Percentiles rank a stretch among this genome's conserved stretches.
These are phyloP conservation scores for Cardiocondyla obscurior DNA, from an alignment of 1,140 invertebrate species.

Conservation along the genomic window DNA sequence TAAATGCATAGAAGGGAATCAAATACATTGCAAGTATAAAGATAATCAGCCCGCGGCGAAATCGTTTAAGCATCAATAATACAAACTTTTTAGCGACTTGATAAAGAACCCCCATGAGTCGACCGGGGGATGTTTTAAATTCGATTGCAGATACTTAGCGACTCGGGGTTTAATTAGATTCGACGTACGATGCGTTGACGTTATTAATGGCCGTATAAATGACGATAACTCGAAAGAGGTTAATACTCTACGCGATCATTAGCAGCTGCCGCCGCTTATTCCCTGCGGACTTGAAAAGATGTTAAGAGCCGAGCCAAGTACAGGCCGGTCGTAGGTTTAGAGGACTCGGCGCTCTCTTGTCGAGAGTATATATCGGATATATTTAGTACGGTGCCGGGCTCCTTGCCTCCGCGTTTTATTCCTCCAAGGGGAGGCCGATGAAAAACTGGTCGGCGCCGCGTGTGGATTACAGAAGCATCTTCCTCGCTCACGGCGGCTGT, in stretches of 20 bases:
- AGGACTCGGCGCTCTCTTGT: slow-evolving; percentile 24
- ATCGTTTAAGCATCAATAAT: not conserved
- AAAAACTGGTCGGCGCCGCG: slow-evolving; percentile 61
- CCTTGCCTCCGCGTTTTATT: slow-evolving; percentile 45
- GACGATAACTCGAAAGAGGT: slow-evolving; percentile 36
- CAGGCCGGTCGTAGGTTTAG: slow-evolving; percentile 6
- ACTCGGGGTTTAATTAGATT: slow-evolving; percentile 2
- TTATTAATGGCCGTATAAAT: slow-evolving; percentile 9
- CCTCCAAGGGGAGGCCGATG: slow-evolving; percentile 55
- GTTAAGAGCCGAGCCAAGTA: not conserved
- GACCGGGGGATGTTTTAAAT: not conserved
- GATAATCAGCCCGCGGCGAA: not conserved
- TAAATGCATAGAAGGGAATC: not conserved
- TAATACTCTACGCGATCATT: slow-evolving; percentile 8
- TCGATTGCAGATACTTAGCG: not conserved
- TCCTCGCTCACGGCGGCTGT: slow-evolving; percentile 6
- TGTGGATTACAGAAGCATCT: slow-evolving; percentile 64
- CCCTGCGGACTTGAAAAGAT: not conserved
- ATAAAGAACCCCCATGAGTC: no score
- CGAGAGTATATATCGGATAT: slow-evolving; percentile 42
- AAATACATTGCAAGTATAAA: not conserved
- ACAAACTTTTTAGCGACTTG: not conserved
- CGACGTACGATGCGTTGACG: not conserved
- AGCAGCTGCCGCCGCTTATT: not conserved
- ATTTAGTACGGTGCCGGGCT: slow-evolving; percentile 39